Base-by-base conservation (phyloP, 1,140 invertebrate species). In the Asobara japonica region DNA sequence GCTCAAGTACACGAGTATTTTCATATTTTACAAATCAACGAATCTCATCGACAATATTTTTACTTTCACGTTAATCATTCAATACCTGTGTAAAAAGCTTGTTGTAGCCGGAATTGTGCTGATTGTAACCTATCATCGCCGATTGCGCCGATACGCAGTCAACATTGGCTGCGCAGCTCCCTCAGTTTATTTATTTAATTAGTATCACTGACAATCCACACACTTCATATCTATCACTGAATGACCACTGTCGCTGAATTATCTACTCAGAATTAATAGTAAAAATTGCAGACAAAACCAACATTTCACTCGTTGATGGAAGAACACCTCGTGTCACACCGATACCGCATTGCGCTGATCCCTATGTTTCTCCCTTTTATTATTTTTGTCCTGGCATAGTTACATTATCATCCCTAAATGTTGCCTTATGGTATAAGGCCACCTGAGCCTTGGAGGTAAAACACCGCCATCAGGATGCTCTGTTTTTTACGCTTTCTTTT, bases 11-110 rank as follows among this genome's bases (percentile, higher is more conserved):
- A 56, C 51, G 51, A 56, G 51, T 56, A 8, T 22, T 56, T 56
- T 60, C 10, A 60, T 69, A 7, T 29, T 7, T 27, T 22, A 3
- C 16, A 51, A 6, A 36, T 38, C 18, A 18, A 45, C 0, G 41
- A 61, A 27, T 30, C 30, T 20, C 22, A 60, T 31, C 16, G 48
- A 65, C 29, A 31, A 64, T 62, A 27, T 61, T 45, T 5, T 45
- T 16, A 13, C n/a, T n/a, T n/a, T n/a, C n/a, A n/a, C n/a, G n/a
- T 45, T 18, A 4, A 33, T 33, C 31, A 11, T 4, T 16, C 56
- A 41, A 84, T 87, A 95, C 94, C 94, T 96, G 94, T 75, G 94
- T 94, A 85, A 95, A 95, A 81, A 95, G 91, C 89, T 95, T 96
- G 89, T 95, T 95, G 90, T 95, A 95, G 88, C 94, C 94, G 81